Conservation (phyloP, 2,113 vertebrate genomes). For the Capreolus pygargus region DNA sequence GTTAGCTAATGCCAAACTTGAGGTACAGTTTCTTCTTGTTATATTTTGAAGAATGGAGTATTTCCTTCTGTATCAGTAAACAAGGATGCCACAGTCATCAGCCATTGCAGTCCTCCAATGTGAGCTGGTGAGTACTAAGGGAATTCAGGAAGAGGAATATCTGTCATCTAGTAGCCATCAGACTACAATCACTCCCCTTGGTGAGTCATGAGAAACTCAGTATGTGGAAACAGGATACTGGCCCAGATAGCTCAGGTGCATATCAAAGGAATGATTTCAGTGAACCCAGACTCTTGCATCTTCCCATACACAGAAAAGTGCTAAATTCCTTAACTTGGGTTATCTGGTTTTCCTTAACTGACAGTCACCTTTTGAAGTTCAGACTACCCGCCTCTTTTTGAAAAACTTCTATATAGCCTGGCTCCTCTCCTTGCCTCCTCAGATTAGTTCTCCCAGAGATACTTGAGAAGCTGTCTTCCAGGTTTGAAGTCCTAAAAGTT, state of each 20-base stretch:
- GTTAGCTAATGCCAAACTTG: background rate
- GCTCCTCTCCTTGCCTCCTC: background rate
- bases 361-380: background rate
- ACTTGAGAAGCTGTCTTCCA: background rate
- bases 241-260: background rate
- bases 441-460: background rate
- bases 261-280: background rate
- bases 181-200: background rate
- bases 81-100: background rate
- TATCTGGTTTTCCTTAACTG: background rate
- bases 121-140: background rate
- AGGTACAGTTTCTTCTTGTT: background rate
- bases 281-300: background rate
- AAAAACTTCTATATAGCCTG: background rate
- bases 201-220: background rate
- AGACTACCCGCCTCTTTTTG: background rate
- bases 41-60: background rate
- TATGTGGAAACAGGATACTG: background rate
- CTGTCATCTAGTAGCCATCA: background rate
- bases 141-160: background rate
- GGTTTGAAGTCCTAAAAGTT: background rate
- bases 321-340: background rate
- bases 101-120: background rate
- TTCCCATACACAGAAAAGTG: background rate
- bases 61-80: background rate